These are phyloP conservation scores for Rhodophaea formosa DNA, from an alignment of 2,888 invertebrate genomes.

Conservation along the genomic window DNA sequence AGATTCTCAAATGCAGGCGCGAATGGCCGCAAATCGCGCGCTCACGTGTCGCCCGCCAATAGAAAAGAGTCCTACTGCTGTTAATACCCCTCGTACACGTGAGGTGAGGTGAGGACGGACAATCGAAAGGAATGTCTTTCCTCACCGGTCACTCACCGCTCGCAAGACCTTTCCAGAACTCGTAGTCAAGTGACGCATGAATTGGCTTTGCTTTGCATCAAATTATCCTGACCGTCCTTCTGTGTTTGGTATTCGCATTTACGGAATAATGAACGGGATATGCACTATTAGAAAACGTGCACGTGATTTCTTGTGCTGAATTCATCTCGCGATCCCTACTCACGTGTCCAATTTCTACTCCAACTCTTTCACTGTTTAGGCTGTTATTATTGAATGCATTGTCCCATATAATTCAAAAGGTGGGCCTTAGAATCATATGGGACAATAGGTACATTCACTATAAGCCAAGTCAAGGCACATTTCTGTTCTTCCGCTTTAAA, in stretches of 20 bases:
- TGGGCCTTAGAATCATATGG: too few relatives aligned
- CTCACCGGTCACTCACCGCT: conserved; percentile 8
- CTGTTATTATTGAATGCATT: too few relatives aligned
- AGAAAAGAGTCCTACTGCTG: neutral
- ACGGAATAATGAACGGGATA: neutral
- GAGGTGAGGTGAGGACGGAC: neutral
- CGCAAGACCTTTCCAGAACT: conserved; percentile 1
- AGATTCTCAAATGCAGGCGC: neutral
- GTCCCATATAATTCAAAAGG: too few relatives aligned
- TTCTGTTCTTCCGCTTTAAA: too few relatives aligned
- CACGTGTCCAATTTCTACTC: too few relatives aligned
- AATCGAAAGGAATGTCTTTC: neutral
- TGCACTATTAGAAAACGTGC: conserved; percentile 1
- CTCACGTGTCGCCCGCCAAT: conserved; percentile 5
- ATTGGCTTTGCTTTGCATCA: neutral
- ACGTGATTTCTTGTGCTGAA: neutral
- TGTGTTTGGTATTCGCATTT: neutral
- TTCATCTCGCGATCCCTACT: neutral
- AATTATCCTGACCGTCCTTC: conserved; percentile 1
- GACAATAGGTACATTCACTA: too few relatives aligned
- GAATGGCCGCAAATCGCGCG: neutral
- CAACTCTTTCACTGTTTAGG: too few relatives aligned
- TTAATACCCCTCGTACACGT: neutral
- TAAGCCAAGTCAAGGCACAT: too few relatives aligned
- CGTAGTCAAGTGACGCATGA: neutral